These are phyloP conservation scores for Diplazon laetatorius DNA, from an alignment of 2,888 invertebrate species.

Conservation along the genomic window DNA sequence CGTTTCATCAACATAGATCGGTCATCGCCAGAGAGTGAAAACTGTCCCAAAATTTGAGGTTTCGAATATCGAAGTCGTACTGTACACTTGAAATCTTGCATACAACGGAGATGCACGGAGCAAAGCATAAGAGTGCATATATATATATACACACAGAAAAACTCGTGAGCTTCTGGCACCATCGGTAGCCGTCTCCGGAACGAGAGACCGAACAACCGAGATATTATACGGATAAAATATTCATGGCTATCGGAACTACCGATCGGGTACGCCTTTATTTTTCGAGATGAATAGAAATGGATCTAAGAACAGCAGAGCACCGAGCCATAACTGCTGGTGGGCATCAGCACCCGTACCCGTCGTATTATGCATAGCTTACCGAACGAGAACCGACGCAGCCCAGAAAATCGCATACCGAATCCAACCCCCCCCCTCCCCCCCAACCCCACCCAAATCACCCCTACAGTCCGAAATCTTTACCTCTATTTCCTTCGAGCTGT, in stretches of 20 bases:
- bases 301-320: conserved; percentile 52
- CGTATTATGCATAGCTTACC: conserved; percentile 24
- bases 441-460: background rate
- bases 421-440: too few relatives aligned
- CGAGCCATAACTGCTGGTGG: conserved; percentile 35
- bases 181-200: conserved; percentile 22
- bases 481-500: background rate
- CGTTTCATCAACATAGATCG: too few relatives aligned
- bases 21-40: too few relatives aligned
- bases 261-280: conserved; percentile 78
- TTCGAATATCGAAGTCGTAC: too few relatives aligned
- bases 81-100: background rate
- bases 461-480: background rate
- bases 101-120: conserved; percentile 10
- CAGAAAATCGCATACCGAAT: background rate
- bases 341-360: conserved; percentile 15
- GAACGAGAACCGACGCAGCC: background rate
- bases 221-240: conserved; percentile 78
- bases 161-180: conserved; percentile 22
- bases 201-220: conserved; percentile 57
- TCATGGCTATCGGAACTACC: conserved; percentile 77
- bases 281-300: conserved; percentile 78
- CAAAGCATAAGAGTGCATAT: background rate
- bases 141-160: conserved; percentile 3
- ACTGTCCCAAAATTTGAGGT: background rate